Base-by-base conservation (phyloP, 2,888 invertebrate species). In the Rambutsinella grinnellia region DNA sequence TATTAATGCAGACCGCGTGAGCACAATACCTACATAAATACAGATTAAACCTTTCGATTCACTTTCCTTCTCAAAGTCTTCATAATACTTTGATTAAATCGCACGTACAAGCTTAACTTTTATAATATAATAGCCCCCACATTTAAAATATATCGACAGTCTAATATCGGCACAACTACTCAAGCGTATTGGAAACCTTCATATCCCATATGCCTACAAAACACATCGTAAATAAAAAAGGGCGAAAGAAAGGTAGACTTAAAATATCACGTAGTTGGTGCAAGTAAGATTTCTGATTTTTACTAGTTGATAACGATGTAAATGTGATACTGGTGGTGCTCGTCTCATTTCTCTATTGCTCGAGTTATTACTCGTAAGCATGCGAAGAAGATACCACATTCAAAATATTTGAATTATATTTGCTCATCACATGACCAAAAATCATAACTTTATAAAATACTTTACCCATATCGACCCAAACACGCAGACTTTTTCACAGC, bases 261-360 rank as follows among this genome's bases (percentile, higher is more conserved):
- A n/a, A n/a, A n/a, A 71, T 49, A 65, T 71, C 71, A 71, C 58
- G 71, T 65, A 65, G 63, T 63, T 65, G 28, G 62, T 54, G 63
- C 36, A 36, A 36, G 13, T 5, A 5, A 36, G 36, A 8, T 58
- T 49, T 71, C 65, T 71, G 63, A 58, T 58, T 65, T 65, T 65
- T 51, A 63, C 57, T 63, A 47, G 63, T 71, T 71, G 63, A 51
- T 71, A 65, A 71, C 36, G 36, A 5, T 36, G n/a, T n/a, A n/a
- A n/a, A n/a, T n/a, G n/a, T n/a, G n/a, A 36, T 13, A 36, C 36
- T 36, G 36, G 13, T 36, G 36, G 36, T 65, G 65, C 57, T 71
- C 57, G 57, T 71, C 71, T 71, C 71, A 71, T 57, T 70, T 70
- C 70, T 62, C 62, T 71, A 56, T 65, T 36, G n/a, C n/a, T n/a